Evolutionary conservation across 2,888 invertebrate species (phyloP).

Genomic region (Pristionchus japonicus): DNA sequence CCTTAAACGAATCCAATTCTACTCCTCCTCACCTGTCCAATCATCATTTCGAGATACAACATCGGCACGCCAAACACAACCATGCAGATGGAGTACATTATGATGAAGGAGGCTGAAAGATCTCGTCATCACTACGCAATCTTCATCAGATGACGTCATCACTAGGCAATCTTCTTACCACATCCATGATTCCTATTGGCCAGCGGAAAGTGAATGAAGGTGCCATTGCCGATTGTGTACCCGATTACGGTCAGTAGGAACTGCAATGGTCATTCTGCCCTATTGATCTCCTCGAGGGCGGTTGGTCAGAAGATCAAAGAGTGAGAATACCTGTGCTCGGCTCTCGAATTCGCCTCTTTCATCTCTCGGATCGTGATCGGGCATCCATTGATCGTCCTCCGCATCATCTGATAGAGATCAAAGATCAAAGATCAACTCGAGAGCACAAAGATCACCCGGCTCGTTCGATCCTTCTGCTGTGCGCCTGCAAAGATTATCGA

Average conservation of each 20-base stretch:
- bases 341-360: slow-evolving; percentile 11
- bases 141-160: no score
- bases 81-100: slow-evolving; percentile 15
- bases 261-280: no score
- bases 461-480: slow-evolving; percentile 1
- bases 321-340: neutral
- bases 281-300: no score
- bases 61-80: neutral
- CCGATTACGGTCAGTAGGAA: neutral
- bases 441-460: neutral
- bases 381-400: slow-evolving; percentile 29
- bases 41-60: slow-evolving; percentile 21
- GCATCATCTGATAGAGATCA: slow-evolving; percentile 5
- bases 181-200: neutral
- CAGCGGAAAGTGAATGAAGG: neutral
- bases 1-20: neutral
- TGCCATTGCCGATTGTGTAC: neutral
- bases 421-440: neutral
- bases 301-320: no score
- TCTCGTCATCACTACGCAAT: neutral
- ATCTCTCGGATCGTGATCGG: slow-evolving; percentile 12
- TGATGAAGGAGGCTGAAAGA: neutral
- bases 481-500: neutral
- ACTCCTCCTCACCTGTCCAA: neutral
- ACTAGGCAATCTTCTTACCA: no score